Base-by-base conservation (phyloP, 35 echinoderm and acorn worm species). In the Holothuria glaberrima region DNA sequence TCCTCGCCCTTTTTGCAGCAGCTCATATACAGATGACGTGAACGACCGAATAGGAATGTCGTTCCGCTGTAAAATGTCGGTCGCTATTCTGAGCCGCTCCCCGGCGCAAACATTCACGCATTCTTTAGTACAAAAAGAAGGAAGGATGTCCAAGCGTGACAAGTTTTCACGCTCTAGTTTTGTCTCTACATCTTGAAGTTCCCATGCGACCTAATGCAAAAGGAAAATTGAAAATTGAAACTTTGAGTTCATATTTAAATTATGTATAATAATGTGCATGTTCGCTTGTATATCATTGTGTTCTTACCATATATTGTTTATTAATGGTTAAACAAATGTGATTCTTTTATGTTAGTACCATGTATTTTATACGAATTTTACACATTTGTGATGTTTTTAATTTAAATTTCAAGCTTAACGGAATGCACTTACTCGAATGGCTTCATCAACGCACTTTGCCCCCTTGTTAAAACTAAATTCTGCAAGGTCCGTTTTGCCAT, bases 401-500 rank as follows among this genome's bases (percentile, higher is more conserved):
- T 9, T 54, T 14, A 54, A n/a, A n/a, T 54, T 54, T 54, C 12
- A 69, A 69, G 66, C 24, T 69, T 26, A 27, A 69, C 6, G 24
- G 25, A 21, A 22, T 69, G 25, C 66, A 69, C n/a, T 78, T 78
- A 78, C 74, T 22, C 17, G 21, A 48, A 88, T 71, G 17, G 74
- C 45, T 58, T 83, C 48, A 14, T 17, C 80, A 28, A 83, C 48
- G 21, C 80, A 61, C 50, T 83, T 83, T 9, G 80, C 57, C 27
- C 80, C 80, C 26, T 48, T 83, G 28, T 83, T 83, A 19, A 26
- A 5, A 32, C 28, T 83, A 18, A 83, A 83, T 36, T 83, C 27
- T 2, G 57, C 80, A 25, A 83, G 80, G 80, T 83, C 80, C 9
- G 80, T 58, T 61, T 83, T 61, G 9, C 56, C 80, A 6, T 83